Conservation (phyloP, 2,888 invertebrate species). For the Zaprionus bogoriensis region DNA sequence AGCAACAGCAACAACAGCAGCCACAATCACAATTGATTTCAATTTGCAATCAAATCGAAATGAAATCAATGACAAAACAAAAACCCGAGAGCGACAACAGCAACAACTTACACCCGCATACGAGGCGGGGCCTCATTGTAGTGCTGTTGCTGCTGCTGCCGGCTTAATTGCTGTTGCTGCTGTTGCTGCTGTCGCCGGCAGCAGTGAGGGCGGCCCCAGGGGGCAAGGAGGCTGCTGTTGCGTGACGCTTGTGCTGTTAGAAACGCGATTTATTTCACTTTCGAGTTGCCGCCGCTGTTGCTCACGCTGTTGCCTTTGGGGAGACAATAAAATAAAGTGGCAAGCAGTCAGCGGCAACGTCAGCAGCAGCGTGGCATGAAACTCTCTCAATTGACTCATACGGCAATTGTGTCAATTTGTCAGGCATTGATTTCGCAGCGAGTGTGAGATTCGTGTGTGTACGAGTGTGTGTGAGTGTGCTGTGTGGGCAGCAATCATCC, state of each 20-base stretch:
- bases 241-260: slow-evolving; percentile 61
- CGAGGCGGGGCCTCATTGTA: slow-evolving; percentile 30
- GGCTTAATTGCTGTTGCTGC: slow-evolving; percentile 68
- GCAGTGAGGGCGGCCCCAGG: background rate
- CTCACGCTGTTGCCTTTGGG: slow-evolving; percentile 61
- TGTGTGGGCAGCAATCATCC: slow-evolving; percentile 63
- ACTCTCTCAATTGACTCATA: slow-evolving; percentile 74
- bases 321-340: slow-evolving; percentile 78
- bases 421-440: slow-evolving; percentile 76
- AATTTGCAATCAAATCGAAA: slow-evolving; percentile 77
- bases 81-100: slow-evolving; percentile 22
- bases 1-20: slow-evolving; percentile 11
- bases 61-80: slow-evolving; percentile 77
- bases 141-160: slow-evolving; percentile 24
- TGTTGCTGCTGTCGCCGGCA: slow-evolving; percentile 27
- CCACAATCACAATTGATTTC: slow-evolving; percentile 69
- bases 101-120: slow-evolving; percentile 71
- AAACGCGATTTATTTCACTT: slow-evolving; percentile 76
- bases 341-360: slow-evolving; percentile 60
- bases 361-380: slow-evolving; percentile 44
- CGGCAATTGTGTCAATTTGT: slow-evolving; percentile 78
- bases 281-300: slow-evolving; percentile 30
- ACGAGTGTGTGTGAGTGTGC: slow-evolving; percentile 6
- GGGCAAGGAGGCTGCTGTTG: slow-evolving; percentile 51
- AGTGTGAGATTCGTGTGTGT: slow-evolving; percentile 36